Conservation (phyloP, 2,888 invertebrate genomes). For the Stegophylla sp. region DNA sequence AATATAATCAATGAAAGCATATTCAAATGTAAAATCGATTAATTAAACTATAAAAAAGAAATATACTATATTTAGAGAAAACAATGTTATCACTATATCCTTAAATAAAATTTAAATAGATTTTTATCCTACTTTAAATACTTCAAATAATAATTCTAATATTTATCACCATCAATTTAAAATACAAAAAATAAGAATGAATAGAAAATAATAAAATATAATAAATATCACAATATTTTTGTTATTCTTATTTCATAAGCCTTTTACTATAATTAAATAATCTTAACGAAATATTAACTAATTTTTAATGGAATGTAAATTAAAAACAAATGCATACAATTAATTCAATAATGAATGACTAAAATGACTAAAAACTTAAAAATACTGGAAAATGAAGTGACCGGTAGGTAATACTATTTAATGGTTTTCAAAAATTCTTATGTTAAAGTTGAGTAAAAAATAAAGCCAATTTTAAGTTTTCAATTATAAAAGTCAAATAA, state of each 20-base stretch:
- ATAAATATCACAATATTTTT: slow-evolving; percentile 40
- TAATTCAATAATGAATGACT: neutral
- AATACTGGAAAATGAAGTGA: neutral
- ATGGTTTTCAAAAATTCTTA: neutral
- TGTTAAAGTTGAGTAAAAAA: neutral
- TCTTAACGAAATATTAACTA: neutral
- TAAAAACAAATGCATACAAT: neutral
- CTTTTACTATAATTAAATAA: neutral
- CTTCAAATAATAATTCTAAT: neutral
- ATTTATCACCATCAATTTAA: slow-evolving; percentile 9
- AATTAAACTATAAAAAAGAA: slow-evolving; percentile 21
- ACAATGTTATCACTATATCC: neutral
- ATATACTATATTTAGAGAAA: neutral
- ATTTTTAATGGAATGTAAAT: slow-evolving; percentile 39
- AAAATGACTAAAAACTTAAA: slow-evolving; percentile 12
- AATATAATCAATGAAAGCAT: no score
- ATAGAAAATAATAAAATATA: slow-evolving; percentile 10
- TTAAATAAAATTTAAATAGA: neutral
- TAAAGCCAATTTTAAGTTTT: neutral
- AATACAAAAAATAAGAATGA: slow-evolving; percentile 8
- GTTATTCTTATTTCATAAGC: neutral
- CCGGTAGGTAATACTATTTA: neutral
- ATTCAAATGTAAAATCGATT: neutral
- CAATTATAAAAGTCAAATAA: neutral
- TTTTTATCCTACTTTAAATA: neutral